A percentile compares a stretch with the other conserved stretches of the same genome.
These are phyloP conservation scores for Vandiemenella viatica DNA, from an alignment of 2,888 invertebrate genomes.

Conservation along the genomic window DNA sequence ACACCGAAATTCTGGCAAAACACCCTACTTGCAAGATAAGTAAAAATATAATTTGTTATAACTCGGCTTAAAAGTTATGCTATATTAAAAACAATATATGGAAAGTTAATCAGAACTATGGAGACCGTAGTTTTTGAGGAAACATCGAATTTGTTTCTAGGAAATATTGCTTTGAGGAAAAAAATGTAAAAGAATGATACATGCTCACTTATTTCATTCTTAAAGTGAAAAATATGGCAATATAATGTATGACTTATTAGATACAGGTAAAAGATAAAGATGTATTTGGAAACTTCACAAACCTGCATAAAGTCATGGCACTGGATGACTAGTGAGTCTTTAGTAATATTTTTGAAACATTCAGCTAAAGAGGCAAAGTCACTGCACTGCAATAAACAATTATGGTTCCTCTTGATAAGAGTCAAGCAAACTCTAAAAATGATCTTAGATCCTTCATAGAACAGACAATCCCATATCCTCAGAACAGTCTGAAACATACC, in stretches of 20 bases:
- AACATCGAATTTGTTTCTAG: background rate
- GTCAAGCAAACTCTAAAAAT: constrained; percentile 79
- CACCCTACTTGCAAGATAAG: too few species aligned
- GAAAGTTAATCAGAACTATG: background rate
- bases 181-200: background rate
- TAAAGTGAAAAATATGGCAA: background rate
- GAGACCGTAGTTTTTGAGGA: background rate
- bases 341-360: constrained; percentile 68
- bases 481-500: constrained; percentile 56
- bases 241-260: background rate
- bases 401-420: constrained; percentile 57
- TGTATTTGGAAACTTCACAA: background rate
- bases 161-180: background rate
- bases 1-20: too few species aligned
- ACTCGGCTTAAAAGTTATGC: too few species aligned
- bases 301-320: constrained; percentile 86
- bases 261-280: background rate
- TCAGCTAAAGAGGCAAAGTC: constrained; percentile 70
- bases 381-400: constrained; percentile 55
- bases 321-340: constrained; percentile 59
- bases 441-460: constrained; percentile 87
- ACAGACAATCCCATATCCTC: constrained; percentile 90
- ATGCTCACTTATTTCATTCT: background rate
- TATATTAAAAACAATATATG: background rate
- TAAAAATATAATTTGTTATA: too few species aligned